These are phyloP conservation scores for Tragulus kanchil DNA, from an alignment of 2,113 vertebrate genomes.

Conservation along the genomic window DNA sequence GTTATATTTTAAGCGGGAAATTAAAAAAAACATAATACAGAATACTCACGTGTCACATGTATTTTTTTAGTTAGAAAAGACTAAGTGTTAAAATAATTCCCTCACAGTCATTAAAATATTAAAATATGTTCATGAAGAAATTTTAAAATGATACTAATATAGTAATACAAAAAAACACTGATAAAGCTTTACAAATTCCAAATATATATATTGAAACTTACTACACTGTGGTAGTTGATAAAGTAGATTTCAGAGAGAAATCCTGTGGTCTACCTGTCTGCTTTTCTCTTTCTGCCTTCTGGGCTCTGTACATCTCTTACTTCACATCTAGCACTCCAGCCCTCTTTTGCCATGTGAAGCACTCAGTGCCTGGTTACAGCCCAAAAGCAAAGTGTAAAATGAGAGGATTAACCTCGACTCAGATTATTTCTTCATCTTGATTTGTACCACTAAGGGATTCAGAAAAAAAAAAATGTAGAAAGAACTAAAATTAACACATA, in stretches of 20 bases:
- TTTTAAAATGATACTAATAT: neutral
- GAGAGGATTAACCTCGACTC: neutral
- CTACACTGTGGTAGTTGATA: neutral
- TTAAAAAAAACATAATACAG: neutral
- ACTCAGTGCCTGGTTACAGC: neutral
- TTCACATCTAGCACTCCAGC: neutral
- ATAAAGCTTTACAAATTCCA: neutral
- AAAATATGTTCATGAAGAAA: neutral
- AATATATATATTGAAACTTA: neutral
- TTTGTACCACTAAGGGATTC: neutral
- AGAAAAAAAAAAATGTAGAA: neutral
- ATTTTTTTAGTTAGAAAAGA: neutral
- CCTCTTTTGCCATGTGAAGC: neutral
- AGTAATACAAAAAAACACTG: neutral
- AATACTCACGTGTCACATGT: neutral
- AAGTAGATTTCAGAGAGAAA: conserved; percentile 12
- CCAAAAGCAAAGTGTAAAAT: neutral
- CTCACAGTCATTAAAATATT: conserved; percentile 33
- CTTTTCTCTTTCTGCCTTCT: neutral
- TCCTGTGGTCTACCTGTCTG: neutral
- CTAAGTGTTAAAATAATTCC: conserved; percentile 16
- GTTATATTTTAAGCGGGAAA: neutral
- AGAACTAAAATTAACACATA: neutral
- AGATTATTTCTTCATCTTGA: neutral
- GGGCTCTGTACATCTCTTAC: neutral